Conservation (phyloP, 2,797 vertebrate genomes). For the Pseudomugil gertrudae region DNA sequence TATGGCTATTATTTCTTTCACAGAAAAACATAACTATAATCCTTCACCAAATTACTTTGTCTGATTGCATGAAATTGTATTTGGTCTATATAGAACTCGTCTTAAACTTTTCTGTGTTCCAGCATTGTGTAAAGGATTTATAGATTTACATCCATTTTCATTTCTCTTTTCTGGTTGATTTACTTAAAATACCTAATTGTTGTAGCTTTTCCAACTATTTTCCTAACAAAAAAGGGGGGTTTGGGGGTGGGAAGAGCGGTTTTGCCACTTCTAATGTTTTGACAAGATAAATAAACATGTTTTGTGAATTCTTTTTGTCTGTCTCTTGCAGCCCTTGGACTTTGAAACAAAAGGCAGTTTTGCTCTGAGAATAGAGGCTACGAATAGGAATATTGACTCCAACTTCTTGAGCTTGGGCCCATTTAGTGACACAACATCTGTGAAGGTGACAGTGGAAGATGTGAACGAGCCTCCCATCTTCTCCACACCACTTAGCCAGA, state of each 20-base stretch:
- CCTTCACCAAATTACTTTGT: slow-evolving; percentile 50
- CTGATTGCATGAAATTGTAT: slow-evolving; percentile 39
- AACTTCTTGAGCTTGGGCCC: slow-evolving; percentile 90
- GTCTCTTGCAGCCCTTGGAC: slow-evolving; percentile 86
- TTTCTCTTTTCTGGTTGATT: slow-evolving; percentile 8
- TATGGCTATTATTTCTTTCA: slow-evolving; percentile 60
- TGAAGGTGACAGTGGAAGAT: slow-evolving; percentile 92
- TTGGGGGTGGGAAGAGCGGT: no score
- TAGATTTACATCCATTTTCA: slow-evolving; percentile 16
- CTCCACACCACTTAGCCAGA: slow-evolving; percentile 81
- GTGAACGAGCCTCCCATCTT: slow-evolving; percentile 94
- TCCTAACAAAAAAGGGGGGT: no score
- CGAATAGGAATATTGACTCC: slow-evolving; percentile 91
- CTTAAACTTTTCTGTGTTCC: slow-evolving; percentile 49
- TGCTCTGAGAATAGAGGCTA: slow-evolving; percentile 90
- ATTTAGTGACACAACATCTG: slow-evolving; percentile 88
- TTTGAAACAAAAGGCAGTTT: slow-evolving; percentile 93
- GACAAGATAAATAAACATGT: slow-evolving; percentile 10
- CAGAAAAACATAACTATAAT: slow-evolving; percentile 53
- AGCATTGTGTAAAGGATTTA: slow-evolving; percentile 23
- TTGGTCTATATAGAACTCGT: slow-evolving; percentile 28
- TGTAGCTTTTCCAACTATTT: no score
- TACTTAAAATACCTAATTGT: not conserved
- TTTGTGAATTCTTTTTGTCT: not conserved
- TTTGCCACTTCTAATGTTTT: not conserved